Evolutionary conservation across 2,797 vertebrate genomes (phyloP), one percentile per base, ranked within the genome.

Genomic region (Crypturellus tataupa): DNA sequence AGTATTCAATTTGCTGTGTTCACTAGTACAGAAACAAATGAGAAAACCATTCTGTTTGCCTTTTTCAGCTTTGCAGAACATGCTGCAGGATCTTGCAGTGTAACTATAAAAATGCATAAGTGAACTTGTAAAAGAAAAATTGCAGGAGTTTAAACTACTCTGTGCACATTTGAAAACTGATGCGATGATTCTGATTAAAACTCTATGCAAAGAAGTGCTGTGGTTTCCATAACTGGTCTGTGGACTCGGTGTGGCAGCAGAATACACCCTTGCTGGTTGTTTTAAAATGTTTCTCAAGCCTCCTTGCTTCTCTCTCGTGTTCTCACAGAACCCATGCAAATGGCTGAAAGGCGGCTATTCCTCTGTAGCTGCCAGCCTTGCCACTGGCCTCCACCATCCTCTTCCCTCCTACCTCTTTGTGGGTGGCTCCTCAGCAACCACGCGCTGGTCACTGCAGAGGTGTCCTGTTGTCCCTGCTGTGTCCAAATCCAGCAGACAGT

Each of bases 261-360:
- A 67, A 23, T 73, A 56, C n/a, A 1, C 31, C 16, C 23, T 8
- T 58, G 31, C 39, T 27, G 23, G 37, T 77, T 65, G 72, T 68
- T 76, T 49, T 60, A 68, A 78, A 78, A 42, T 79, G 58, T 80
- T 92, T 85, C 71, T 80, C 60, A 75, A 71, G 71, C 18, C 37
- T 15, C 6, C 44, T 87, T 96, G 82, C 63, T 82, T 31, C 47
- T 71, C 10, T 71, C 10, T 77, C 33, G 0, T 31, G 17, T 90
- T 94, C 80, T 90, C 85, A 25, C 51, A 84, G 63, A 65, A 75
- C 9, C 85, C 71, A 55, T 31, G 80, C 86, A 87, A 70, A 78
- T 56, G 56, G 56, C 18, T 55, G 23, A 20, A 65, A 86, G 70
- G 31, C 79, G 83, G 27, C 53, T 77, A 0, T 64, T 93, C 51